phyloP scores from a whole-genome alignment of 2,797 vertebrate genomes.

The Myotis findleyi region DNA sequence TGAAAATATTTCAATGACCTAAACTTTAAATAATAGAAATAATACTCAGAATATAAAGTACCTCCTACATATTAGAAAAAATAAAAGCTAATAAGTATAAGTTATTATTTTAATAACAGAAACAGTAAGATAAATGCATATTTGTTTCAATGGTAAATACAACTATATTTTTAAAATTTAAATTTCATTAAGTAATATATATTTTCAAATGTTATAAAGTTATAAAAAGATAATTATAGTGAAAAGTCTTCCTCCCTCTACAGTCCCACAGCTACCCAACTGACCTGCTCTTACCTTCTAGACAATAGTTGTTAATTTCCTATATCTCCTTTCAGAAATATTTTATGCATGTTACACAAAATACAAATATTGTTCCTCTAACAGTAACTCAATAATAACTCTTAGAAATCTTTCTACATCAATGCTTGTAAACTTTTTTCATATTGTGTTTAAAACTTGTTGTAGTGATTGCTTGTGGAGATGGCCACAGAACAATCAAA shows the following conservation, averaged over 20 bases:
- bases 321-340: neutral
- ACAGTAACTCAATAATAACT: neutral
- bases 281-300: neutral
- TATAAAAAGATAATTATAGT: neutral
- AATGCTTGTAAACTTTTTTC: neutral
- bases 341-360: neutral
- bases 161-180: neutral
- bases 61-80: neutral
- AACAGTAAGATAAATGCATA: neutral
- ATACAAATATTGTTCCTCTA: neutral
- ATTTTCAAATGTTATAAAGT: neutral
- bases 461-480: neutral
- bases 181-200: neutral
- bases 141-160: neutral
- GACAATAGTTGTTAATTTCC: neutral
- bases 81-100: neutral
- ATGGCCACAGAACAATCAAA: neutral
- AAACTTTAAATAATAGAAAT: neutral
- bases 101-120: neutral
- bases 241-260: neutral
- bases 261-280: neutral
- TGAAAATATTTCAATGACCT: neutral
- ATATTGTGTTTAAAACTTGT: neutral
- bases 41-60: neutral
- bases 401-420: neutral